These are phyloP conservation scores for Episyrphus balteatus DNA, from an alignment of 1,140 invertebrate species.

Conservation along the genomic window DNA sequence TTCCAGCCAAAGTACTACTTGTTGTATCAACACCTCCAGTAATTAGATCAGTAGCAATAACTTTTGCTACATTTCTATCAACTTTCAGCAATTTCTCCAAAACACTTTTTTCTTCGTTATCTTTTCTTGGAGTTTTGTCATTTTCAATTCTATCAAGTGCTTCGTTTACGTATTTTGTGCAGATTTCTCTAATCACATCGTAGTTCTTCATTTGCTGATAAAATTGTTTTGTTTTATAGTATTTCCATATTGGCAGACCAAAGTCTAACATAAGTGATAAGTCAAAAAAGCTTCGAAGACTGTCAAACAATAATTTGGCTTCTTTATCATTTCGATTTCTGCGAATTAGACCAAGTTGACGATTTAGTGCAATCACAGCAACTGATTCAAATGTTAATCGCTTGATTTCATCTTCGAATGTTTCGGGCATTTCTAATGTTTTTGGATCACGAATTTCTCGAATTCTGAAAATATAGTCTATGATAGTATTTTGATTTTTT, in stretches of 20 bases:
- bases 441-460: conserved; percentile 39
- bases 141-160: conserved; percentile 7
- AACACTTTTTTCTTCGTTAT: conserved; percentile 34
- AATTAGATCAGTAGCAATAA: conserved; percentile 60
- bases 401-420: conserved; percentile 50
- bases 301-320: conserved; percentile 5
- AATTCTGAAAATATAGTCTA: conserved; percentile 32
- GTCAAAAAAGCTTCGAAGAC: conserved; percentile 6
- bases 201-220: conserved; percentile 41
- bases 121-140: conserved; percentile 6
- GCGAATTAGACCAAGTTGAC: conserved; percentile 8
- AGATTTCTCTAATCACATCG: conserved; percentile 16
- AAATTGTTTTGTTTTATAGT: conserved; percentile 43
- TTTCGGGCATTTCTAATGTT: conserved; percentile 39
- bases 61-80: conserved; percentile 44
- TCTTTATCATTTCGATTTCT: background rate
- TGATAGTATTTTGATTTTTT: conserved; percentile 14
- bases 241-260: conserved; percentile 49
- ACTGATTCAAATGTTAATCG: conserved; percentile 59
- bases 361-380: conserved; percentile 50
- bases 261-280: conserved; percentile 42
- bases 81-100: conserved; percentile 47
- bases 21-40: conserved; percentile 66
- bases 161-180: conserved; percentile 13
- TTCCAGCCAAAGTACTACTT: conserved; percentile 15